phyloP scores from a whole-genome alignment of 2,797 vertebrate genomes.

The Hydrophis major region DNA sequence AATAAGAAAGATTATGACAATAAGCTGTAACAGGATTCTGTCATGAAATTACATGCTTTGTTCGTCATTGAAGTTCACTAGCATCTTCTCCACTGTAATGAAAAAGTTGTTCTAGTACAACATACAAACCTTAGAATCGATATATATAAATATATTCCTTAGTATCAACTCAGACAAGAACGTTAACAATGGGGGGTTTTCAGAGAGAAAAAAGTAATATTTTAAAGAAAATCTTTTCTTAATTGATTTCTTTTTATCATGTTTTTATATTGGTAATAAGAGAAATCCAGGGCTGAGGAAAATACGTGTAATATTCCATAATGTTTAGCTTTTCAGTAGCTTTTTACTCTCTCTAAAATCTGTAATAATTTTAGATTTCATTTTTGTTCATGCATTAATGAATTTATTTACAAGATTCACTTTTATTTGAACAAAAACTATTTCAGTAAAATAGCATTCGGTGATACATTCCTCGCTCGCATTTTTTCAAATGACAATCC shows the following conservation, averaged over 20 bases:
- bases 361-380: constrained; percentile 62
- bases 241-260: not conserved
- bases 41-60: not conserved
- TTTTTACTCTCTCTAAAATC: constrained; percentile 67
- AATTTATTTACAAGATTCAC: constrained; percentile 32
- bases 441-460: constrained; percentile 38
- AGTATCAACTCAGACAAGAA: not conserved
- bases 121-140: not conserved
- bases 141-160: not conserved
- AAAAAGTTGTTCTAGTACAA: not conserved
- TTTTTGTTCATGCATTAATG: constrained; percentile 45
- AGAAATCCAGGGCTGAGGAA: not conserved
- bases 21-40: not conserved
- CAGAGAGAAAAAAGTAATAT: constrained; percentile 54
- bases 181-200: constrained; percentile 52
- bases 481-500: constrained; percentile 44
- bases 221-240: not conserved
- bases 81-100: not conserved
- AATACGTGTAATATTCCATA: constrained; percentile 58
- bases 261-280: not conserved
- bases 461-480: constrained; percentile 32
- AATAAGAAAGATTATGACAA: not conserved
- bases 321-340: constrained; percentile 77
- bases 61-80: not conserved
- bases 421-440: not conserved